Percentiles rank a stretch among this genome's conserved stretches.
Evolutionary conservation across 2,797 vertebrate species (phyloP).

Genomic region (Hafferia zeledoni): DNA sequence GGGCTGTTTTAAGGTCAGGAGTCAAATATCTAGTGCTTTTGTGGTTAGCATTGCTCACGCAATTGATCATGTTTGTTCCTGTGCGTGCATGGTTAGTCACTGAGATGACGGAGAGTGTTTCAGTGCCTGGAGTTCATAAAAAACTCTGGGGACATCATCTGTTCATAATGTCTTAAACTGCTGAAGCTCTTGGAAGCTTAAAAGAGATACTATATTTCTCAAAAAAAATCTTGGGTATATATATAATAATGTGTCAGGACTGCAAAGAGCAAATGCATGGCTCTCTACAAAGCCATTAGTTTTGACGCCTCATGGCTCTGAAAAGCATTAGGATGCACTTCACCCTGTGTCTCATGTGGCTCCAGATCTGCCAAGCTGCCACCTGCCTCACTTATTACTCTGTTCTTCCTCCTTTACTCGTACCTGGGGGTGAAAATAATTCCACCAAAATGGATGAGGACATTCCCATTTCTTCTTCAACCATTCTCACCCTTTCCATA

Average conservation of each 20-base stretch:
- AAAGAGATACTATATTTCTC: neutral
- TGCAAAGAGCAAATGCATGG: neutral
- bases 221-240: neutral
- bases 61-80: slow-evolving; percentile 65
- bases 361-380: neutral
- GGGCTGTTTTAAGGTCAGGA: slow-evolving; percentile 62
- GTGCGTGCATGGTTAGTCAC: neutral
- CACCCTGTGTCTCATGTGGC: neutral
- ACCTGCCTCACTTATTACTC: neutral
- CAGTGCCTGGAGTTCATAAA: slow-evolving; percentile 13
- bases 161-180: neutral
- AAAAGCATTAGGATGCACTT: neutral
- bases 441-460: neutral
- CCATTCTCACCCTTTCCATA: neutral
- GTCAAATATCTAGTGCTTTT: slow-evolving; percentile 69
- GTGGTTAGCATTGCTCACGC: slow-evolving; percentile 53
- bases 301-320: neutral
- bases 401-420: neutral
- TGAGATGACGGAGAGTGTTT: neutral
- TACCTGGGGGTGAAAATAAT: neutral
- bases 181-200: neutral
- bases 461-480: neutral
- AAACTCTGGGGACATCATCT: neutral
- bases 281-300: neutral
- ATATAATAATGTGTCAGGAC: neutral